A percentile compares a stretch with the other conserved stretches of the same genome.
Evolutionary conservation across 2,797 vertebrate genomes (phyloP).

Genomic region (Erethizon dorsatum): DNA sequence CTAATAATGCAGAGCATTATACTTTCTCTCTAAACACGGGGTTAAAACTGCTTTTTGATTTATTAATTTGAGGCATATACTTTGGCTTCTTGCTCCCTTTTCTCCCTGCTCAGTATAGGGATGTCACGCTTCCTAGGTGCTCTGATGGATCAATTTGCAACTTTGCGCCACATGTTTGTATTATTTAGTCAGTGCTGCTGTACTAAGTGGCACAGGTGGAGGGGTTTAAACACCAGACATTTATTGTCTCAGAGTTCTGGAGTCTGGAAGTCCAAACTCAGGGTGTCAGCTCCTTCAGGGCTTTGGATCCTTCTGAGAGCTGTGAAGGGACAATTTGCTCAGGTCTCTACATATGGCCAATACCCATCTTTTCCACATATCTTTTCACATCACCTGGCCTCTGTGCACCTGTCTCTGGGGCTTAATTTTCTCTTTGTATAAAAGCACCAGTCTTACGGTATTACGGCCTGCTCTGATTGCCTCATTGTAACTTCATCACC

Average conservation of each 20-base stretch:
- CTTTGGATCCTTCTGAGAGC: neutral
- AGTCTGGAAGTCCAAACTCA: neutral
- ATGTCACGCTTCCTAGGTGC: neutral
- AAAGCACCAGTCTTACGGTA: neutral
- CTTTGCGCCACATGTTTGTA: neutral
- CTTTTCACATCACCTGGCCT: neutral
- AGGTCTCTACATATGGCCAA: too few relatives aligned
- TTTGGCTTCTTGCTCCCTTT: neutral
- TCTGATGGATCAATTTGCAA: neutral
- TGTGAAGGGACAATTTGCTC: rapidly evolving
- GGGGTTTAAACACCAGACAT: neutral
- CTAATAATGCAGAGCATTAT: conserved; percentile 37
- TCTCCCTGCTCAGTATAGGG: neutral
- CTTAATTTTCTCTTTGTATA: neutral
- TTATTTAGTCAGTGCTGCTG: rapidly evolving
- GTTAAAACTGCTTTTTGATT: neutral
- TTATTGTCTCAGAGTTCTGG: neutral
- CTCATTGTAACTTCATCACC: neutral
- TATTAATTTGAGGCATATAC: neutral
- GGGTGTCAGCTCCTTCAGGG: neutral
- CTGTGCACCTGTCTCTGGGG: rapidly evolving
- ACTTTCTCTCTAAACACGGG: neutral
- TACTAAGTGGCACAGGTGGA: neutral
- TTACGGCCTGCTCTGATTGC: neutral
- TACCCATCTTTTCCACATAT: neutral